Evolutionary conservation across 2,113 vertebrate species (phyloP).

Genomic region (Erpornis zantholeuca): DNA sequence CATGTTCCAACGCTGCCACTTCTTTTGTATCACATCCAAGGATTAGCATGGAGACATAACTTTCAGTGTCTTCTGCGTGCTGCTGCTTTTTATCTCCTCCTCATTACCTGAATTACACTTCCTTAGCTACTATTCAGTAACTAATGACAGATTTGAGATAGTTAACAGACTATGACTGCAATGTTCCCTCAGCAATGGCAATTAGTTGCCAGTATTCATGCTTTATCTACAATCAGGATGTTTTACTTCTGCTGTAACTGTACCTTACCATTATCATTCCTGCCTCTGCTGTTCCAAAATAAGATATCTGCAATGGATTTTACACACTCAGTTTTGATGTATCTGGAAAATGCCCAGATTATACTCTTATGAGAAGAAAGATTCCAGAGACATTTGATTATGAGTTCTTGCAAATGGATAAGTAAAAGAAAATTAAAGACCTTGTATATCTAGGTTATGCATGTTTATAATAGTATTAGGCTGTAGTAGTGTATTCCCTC

Average conservation of each 20-base stretch:
- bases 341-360: neutral
- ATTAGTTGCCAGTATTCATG: neutral
- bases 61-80: neutral
- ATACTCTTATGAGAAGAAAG: neutral
- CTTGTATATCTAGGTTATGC: neutral
- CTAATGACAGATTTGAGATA: neutral
- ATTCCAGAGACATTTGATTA: neutral
- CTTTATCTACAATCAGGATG: neutral
- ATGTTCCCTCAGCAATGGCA: neutral
- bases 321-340: neutral
- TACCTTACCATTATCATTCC: neutral
- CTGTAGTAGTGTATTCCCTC: neutral
- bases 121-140: neutral
- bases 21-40: neutral
- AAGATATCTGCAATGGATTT: neutral
- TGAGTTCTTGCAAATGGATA: neutral
- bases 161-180: neutral
- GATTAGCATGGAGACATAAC: neutral
- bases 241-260: neutral
- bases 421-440: neutral
- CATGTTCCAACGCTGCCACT: neutral
- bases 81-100: neutral
- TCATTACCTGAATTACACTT: neutral
- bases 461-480: neutral
- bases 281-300: neutral